Evolutionary conservation across 2,888 invertebrate genomes (phyloP).

Genomic region (Philereme transversata): DNA sequence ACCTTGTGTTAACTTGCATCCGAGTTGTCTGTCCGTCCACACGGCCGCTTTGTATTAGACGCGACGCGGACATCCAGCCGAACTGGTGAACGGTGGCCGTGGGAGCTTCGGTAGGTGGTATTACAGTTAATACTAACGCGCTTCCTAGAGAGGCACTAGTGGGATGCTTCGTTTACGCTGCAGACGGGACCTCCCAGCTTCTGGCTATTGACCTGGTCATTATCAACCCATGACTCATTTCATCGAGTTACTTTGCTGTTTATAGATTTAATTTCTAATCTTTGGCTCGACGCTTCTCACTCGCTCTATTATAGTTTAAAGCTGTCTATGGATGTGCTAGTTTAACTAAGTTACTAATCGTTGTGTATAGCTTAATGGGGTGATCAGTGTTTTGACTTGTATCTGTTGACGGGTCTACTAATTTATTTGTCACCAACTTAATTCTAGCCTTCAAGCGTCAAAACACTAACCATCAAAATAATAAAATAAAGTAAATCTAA

Average conservation of each 20-base stretch:
- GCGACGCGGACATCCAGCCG: slow-evolving; percentile 22
- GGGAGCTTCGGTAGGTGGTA: slow-evolving; percentile 42
- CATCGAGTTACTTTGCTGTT: slow-evolving; percentile 49
- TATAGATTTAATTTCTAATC: slow-evolving; percentile 39
- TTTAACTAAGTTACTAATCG: slow-evolving; percentile 43
- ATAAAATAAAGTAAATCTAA: slow-evolving; percentile 38
- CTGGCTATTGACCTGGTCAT: slow-evolving; percentile 41
- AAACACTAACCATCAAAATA: slow-evolving; percentile 48
- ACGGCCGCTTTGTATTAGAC: slow-evolving; percentile 51
- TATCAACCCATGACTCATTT: slow-evolving; percentile 49
- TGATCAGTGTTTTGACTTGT: slow-evolving; percentile 55
- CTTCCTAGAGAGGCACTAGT: slow-evolving; percentile 32
- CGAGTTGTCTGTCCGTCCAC: slow-evolving; percentile 69
- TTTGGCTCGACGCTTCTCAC: slow-evolving; percentile 57
- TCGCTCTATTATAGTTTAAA: slow-evolving; percentile 55
- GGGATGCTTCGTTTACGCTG: slow-evolving; percentile 38
- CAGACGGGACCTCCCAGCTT: slow-evolving; percentile 39
- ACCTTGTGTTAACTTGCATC: slow-evolving; percentile 48
- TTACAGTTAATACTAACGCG: slow-evolving; percentile 32
- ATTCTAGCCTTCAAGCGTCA: slow-evolving; percentile 37
- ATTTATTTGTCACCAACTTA: slow-evolving; percentile 24
- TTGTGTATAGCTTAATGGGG: slow-evolving; percentile 33
- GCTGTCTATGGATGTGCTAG: slow-evolving; percentile 57
- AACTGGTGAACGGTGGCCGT: slow-evolving; percentile 1
- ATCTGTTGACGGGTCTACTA: slow-evolving; percentile 13